Evolutionary conservation across 92 coral and sea anemone species (phyloP), one percentile per base, ranked within the genome.

Genomic region (Nematostella vectensis): DNA sequence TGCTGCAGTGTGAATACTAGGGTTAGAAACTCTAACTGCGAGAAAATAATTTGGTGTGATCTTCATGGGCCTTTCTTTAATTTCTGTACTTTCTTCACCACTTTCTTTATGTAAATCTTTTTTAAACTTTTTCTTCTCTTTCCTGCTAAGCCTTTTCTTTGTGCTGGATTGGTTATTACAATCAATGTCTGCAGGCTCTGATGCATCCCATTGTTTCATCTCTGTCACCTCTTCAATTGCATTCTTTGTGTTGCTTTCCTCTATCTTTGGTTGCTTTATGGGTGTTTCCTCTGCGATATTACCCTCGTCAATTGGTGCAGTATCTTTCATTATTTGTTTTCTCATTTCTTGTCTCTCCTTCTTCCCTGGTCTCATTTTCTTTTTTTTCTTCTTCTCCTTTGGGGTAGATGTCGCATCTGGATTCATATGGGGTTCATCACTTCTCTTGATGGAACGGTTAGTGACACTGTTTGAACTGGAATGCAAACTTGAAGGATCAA

Each of bases 11-110:
- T 86, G 99, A 55, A 93, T 87, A 23, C 67, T 57, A 16, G 96
- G 77, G 58, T 79, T 79, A 40, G 85, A 75, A 11, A 93, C 85
- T 59, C 96, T 85, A 3, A 86, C 54, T 42, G 96, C 96, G 49
- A 93, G 65, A 59, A 93, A 93, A 47, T 82, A 68, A 64, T 93
- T 93, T 58, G 97, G 97, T 13, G 51, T 59, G 27, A 57, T 58
- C 55, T 54, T 75, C 47, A 57, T 68, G 2, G 75, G 65, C 28
- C 52, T 71, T 52, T 55, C 68, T 21, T 61, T 72, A 3, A 19
- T 51, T 15, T 57, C 59, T 3, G 42, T 25, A 9, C 22, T 19
- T 15, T 59, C 70, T 27, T 50, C 62, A 3, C 54, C 71, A 3
- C 47, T 37, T 27, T 15, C 57, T 31, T 31, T 36, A 8, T 8